Evolutionary conservation across 53 echinoderm and acorn worm genomes (phyloP), one percentile per base, ranked within the genome.

Genomic region (Echinometra lucunter): DNA sequence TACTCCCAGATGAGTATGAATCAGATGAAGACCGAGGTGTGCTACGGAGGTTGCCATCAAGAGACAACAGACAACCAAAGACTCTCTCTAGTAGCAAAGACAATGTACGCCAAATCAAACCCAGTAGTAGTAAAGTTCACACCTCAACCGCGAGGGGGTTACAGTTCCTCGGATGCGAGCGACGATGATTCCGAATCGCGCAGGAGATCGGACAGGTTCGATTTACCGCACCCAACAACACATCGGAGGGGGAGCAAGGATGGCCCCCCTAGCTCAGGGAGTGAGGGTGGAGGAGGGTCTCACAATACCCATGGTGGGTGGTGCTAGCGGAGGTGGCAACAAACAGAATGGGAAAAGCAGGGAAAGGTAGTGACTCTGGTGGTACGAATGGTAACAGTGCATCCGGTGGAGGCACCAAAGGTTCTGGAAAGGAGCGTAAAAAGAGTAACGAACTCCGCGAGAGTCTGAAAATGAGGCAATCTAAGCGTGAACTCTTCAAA

Each of bases 91-190:
- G 90, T 49, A 94, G 78, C 45, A 92, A 95, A 32, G 96, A 96
- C 80, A 96, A 95, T 57, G 95, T 95, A 81, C 97, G 96, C 55
- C 97, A 97, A 75, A 97, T 98, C 93, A 98, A 98, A 74, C 94
- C 95, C 45, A 95, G 96, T 42, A 97, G 94, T 55, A 96, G 96
- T n/a, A 67, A 95, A 96, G 69, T 67, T 96, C 55, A 80, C 96
- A 25, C 94, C 74, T 35, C 72, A 81, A 49, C 74, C 82, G 37
- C 88, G 95, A n/a, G 97, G 97, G 15, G 98, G 97, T 27, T 99
- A 99, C 95, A 99, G 99, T 88, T 98, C 98, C 49, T 99, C 99
- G 13, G 99, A 99, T 55, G 99, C 99, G 57, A 99, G 99, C 69
- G 99, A 99, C 88, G 99, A 99, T 25, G 99, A 99, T 87, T 95